phyloP scores from a whole-genome alignment of 1,140 invertebrate genomes.

The Elysia chlorotica region DNA sequence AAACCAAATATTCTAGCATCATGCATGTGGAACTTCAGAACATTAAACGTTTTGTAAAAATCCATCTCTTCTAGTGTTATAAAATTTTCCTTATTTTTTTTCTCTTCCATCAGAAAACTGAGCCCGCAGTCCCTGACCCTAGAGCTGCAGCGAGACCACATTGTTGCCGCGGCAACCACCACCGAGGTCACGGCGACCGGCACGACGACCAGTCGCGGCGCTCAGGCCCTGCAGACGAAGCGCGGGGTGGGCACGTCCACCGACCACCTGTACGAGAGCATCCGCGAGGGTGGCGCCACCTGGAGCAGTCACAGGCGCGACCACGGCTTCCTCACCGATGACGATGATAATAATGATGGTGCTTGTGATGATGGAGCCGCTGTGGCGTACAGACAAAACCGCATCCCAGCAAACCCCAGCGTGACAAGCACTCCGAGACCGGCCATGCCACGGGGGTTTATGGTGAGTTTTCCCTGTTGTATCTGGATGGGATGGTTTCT shows the following conservation, averaged over 20 bases:
- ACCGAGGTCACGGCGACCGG: background rate
- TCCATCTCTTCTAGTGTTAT: too few species aligned
- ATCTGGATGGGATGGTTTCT: background rate
- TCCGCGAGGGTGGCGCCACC: too few species aligned
- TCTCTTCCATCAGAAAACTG: background rate
- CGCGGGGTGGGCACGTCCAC: conserved; percentile 12
- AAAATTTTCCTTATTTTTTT: too few species aligned
- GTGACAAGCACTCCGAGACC: conserved; percentile 4
- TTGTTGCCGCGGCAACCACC: background rate
- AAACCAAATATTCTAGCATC: too few species aligned
- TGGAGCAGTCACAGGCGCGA: too few species aligned
- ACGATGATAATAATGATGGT: too few species aligned
- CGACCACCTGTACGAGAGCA: conserved; percentile 19
- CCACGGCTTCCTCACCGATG: conserved; percentile 1
- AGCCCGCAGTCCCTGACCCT: conserved; percentile 2
- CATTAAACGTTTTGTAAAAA: too few species aligned
- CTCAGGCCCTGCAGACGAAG: background rate
- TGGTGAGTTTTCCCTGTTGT: too few species aligned
- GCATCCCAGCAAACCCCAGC: background rate
- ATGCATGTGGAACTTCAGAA: too few species aligned
- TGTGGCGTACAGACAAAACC: background rate
- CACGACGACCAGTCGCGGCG: background rate
- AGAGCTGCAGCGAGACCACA: conserved; percentile 18
- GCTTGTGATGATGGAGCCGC: too few species aligned
- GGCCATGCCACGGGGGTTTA: too few species aligned